Conservation (phyloP, 2,113 vertebrate genomes). For the Syngnathus scovelli region DNA sequence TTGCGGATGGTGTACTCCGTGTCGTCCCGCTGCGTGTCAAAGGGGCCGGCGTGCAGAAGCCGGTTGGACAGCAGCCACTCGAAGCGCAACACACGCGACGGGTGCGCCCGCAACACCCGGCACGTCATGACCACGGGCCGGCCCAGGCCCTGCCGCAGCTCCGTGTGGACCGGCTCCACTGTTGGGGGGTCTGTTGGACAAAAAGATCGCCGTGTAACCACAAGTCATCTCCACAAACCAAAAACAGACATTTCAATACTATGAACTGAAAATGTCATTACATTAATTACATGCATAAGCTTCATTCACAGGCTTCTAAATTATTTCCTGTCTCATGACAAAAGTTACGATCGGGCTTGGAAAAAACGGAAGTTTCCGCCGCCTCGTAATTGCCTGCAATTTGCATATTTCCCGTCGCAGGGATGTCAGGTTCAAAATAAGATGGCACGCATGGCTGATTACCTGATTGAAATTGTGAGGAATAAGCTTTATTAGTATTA, state of each 20-base stretch:
- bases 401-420: slow-evolving; percentile 44
- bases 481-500: slow-evolving; percentile 15
- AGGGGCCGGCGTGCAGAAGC: slow-evolving; percentile 81
- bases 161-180: slow-evolving; percentile 84
- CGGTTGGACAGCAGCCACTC: slow-evolving; percentile 90
- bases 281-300: background rate
- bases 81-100: slow-evolving; percentile 85
- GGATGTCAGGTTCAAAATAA: slow-evolving; percentile 49
- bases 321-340: slow-evolving; percentile 47
- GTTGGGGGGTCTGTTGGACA: slow-evolving; percentile 81
- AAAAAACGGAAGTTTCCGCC: slow-evolving; percentile 24
- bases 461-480: slow-evolving; percentile 61
- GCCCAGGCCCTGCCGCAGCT: slow-evolving; percentile 90
- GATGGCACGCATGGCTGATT: slow-evolving; percentile 57
- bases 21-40: slow-evolving; percentile 83
- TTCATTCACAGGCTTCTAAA: slow-evolving; percentile 20
- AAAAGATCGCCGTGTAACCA: background rate
- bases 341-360: slow-evolving; percentile 24
- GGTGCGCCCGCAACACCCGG: slow-evolving; percentile 85
- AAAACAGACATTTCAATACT: background rate
- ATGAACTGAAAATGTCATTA: background rate
- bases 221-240: background rate
- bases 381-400: slow-evolving; percentile 48
- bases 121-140: slow-evolving; percentile 87
- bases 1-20: slow-evolving; percentile 82